Evolutionary conservation across 1,140 invertebrate species (phyloP).

Genomic region (Drosophila micromelanica): DNA sequence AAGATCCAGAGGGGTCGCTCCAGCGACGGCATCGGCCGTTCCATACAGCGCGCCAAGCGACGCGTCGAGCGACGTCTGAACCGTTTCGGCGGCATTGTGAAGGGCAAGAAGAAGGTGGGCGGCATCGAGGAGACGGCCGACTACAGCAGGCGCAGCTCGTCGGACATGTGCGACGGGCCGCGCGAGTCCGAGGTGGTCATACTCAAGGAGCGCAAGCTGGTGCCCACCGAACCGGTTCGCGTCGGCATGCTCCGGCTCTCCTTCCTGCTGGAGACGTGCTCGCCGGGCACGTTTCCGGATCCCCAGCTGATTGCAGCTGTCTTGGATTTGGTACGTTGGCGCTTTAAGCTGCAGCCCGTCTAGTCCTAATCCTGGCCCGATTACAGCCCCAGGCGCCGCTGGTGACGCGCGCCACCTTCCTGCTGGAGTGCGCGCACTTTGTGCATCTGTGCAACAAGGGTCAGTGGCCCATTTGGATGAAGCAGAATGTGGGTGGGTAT

Average conservation of each 20-base stretch:
- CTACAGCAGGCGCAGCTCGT: constrained; percentile 92
- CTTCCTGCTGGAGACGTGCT: constrained; percentile 96
- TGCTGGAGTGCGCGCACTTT: constrained; percentile 97
- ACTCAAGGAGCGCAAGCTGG: constrained; percentile 92
- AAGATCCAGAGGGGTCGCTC: constrained; percentile 83
- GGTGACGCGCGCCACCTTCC: constrained; percentile 93
- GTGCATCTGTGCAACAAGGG: constrained; percentile 99
- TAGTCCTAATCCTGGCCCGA: background rate
- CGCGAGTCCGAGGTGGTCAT: constrained; percentile 94
- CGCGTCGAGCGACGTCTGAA: constrained; percentile 94
- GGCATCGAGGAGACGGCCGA: constrained; percentile 93
- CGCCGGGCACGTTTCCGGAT: constrained; percentile 97
- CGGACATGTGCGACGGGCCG: constrained; percentile 91
- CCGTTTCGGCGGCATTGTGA: constrained; percentile 87
- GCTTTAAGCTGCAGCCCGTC: background rate
- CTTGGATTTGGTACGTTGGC: constrained; percentile 92
- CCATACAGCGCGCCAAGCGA: constrained; percentile 91
- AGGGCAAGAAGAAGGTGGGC: constrained; percentile 94
- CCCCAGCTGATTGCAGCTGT: constrained; percentile 97
- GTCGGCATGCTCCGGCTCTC: constrained; percentile 93
- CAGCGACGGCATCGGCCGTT: constrained; percentile 86
- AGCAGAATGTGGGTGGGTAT: constrained; percentile 89
- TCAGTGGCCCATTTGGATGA: constrained; percentile 98
- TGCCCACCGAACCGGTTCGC: constrained; percentile 89
- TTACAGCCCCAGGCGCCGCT: constrained; percentile 96